Conservation (phyloP, 2,888 invertebrate genomes). For the Tenthredo mesomela region DNA sequence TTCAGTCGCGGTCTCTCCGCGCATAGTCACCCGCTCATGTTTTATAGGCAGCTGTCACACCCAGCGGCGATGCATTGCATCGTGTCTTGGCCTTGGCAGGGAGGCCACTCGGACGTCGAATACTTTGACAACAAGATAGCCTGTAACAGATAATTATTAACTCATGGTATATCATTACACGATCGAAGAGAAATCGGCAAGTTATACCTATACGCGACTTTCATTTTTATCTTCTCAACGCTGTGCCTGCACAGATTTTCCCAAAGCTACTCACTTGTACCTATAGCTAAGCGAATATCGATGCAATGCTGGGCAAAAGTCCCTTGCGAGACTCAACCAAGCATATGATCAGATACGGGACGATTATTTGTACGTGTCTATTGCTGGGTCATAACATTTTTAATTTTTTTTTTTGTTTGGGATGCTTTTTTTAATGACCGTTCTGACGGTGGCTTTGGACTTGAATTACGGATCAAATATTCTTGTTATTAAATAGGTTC, state of each 20-base stretch:
- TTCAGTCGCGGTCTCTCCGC: constrained; percentile 47
- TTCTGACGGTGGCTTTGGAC: neutral
- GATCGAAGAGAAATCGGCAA: constrained; percentile 39
- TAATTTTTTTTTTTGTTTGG: neutral
- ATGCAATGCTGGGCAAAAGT: neutral
- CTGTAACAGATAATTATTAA: constrained; percentile 51
- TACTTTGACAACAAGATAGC: constrained; percentile 53
- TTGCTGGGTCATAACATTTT: neutral
- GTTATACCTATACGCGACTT: neutral
- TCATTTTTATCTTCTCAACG: neutral
- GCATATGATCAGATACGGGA: neutral
- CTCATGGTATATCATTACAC: constrained; percentile 48
- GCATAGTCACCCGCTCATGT: constrained; percentile 47
- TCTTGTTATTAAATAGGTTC: neutral
- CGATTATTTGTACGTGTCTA: neutral
- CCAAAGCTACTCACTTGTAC: neutral
- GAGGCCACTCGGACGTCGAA: constrained; percentile 36
- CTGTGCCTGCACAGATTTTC: neutral
- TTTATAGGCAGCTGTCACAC: constrained; percentile 54
- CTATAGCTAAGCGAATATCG: neutral
- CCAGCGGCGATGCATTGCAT: constrained; percentile 42
- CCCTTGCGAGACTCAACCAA: neutral
- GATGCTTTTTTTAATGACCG: neutral
- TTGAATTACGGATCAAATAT: neutral
- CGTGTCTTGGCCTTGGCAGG: constrained; percentile 38